Percentiles rank a stretch among this genome's conserved stretches.
phyloP scores from a whole-genome alignment of 2,797 vertebrate species.

The Malacoctenus gilli region DNA sequence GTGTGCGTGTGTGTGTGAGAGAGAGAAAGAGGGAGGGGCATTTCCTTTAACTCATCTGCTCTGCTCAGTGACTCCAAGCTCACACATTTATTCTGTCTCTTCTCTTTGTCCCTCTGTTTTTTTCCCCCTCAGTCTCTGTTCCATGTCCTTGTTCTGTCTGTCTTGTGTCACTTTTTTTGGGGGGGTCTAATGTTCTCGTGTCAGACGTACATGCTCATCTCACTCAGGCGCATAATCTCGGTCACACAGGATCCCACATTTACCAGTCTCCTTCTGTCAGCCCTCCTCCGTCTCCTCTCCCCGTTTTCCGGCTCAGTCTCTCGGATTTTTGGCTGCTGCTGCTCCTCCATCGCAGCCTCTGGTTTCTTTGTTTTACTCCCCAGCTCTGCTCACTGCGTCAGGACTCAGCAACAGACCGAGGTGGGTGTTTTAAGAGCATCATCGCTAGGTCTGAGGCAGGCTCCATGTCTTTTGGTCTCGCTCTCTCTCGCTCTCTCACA shows the following conservation, averaged over 20 bases:
- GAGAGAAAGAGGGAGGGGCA: slow-evolving; percentile 66
- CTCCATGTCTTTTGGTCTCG: slow-evolving; percentile 53
- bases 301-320: slow-evolving; percentile 42
- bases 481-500: slow-evolving; percentile 11
- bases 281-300: slow-evolving; percentile 32
- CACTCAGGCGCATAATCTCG: slow-evolving; percentile 38
- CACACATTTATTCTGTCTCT: slow-evolving; percentile 67
- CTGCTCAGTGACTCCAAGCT: slow-evolving; percentile 64
- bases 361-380: slow-evolving; percentile 55
- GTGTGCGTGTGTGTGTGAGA: slow-evolving; percentile 24
- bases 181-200: slow-evolving; percentile 42
- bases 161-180: slow-evolving; percentile 51
- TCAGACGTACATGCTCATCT: slow-evolving; percentile 55
- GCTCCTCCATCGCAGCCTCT: slow-evolving; percentile 51
- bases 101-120: slow-evolving; percentile 42
- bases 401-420: slow-evolving; percentile 77
- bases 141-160: slow-evolving; percentile 38
- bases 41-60: slow-evolving; percentile 73
- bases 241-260: slow-evolving; percentile 52
- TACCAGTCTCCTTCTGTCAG: slow-evolving; percentile 44
- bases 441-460: slow-evolving; percentile 54
- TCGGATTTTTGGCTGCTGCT: slow-evolving; percentile 57
- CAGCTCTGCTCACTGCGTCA: slow-evolving; percentile 72
- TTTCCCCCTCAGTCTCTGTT: background rate
- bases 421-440: slow-evolving; percentile 75